phyloP scores from a whole-genome alignment of 1,140 invertebrate species.

The Lepidostoma basale region DNA sequence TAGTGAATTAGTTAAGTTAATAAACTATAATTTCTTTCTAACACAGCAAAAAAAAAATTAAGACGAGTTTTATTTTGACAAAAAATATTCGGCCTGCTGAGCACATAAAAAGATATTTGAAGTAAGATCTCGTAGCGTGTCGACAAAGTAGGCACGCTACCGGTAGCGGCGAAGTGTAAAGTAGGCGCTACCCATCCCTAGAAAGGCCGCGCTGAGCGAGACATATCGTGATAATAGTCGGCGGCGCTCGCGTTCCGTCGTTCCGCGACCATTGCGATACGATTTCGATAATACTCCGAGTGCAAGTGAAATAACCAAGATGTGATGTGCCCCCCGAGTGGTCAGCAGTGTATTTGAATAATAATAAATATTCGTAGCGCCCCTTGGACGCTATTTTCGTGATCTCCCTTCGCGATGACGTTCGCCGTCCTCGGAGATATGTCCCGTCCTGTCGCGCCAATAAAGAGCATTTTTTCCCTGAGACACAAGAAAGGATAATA shows the following conservation, averaged over 20 bases:
- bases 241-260: not conserved
- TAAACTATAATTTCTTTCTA: too few relatives aligned
- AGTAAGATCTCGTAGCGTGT: too few relatives aligned
- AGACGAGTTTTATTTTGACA: too few relatives aligned
- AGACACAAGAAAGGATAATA: conserved; percentile 49
- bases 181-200: too few relatives aligned
- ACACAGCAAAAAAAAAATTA: too few relatives aligned
- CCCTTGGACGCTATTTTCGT: conserved; percentile 12
- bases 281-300: not conserved
- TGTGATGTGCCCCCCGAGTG: not conserved
- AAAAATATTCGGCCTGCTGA: too few relatives aligned
- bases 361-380: too few relatives aligned
- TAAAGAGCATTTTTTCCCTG: conserved; percentile 15
- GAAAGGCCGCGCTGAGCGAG: conserved; percentile 2
- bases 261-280: not conserved
- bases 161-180: too few relatives aligned
- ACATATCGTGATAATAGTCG: not conserved
- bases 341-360: not conserved
- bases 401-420: conserved; percentile 13
- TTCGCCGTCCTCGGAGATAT: not conserved
- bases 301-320: not conserved
- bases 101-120: too few relatives aligned
- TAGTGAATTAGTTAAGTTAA: too few relatives aligned
- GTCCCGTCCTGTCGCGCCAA: not conserved
- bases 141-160: too few relatives aligned